Percentiles rank a stretch among this genome's conserved stretches.
Evolutionary conservation across 2,888 invertebrate genomes (phyloP).

Genomic region (Halocaridina rubra): DNA sequence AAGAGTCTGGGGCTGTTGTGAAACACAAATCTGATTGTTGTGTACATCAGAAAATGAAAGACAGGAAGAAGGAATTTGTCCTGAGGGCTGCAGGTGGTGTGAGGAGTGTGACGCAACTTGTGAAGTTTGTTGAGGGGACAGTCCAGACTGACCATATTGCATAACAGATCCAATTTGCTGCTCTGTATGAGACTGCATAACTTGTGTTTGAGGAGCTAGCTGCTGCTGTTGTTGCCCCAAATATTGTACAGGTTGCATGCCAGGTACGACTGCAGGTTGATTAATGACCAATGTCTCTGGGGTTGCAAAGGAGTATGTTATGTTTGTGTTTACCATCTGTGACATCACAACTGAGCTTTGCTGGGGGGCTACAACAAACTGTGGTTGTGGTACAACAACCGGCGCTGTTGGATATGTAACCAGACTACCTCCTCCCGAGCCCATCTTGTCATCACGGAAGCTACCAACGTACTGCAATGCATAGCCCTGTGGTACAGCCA

Average conservation of each 20-base stretch:
- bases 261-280: constrained; percentile 51
- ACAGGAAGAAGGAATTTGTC: neutral
- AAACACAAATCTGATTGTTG: neutral
- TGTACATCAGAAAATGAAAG: constrained; percentile 34
- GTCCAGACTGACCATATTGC: constrained; percentile 41
- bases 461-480: constrained; percentile 60
- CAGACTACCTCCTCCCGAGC: constrained; percentile 17
- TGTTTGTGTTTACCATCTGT: constrained; percentile 60
- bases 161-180: constrained; percentile 36
- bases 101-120: constrained; percentile 1
- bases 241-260: constrained; percentile 53
- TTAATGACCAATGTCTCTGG: constrained; percentile 60
- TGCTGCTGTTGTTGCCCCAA: constrained; percentile 56
- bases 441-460: constrained; percentile 53
- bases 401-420: constrained; percentile 54
- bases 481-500: constrained; percentile 58
- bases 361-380: constrained; percentile 55
- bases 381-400: constrained; percentile 59
- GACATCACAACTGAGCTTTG: constrained; percentile 56
- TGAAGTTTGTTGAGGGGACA: constrained; percentile 25
- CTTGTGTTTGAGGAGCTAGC: constrained; percentile 17
- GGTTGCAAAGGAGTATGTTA: constrained; percentile 58
- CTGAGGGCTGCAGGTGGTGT: neutral
- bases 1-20: neutral
- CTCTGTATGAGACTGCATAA: constrained; percentile 48